Percentiles rank a stretch among this genome's conserved stretches.
These are phyloP conservation scores for Sylvilagus floridanus DNA, from an alignment of 2,797 vertebrate genomes.

Conservation along the genomic window DNA sequence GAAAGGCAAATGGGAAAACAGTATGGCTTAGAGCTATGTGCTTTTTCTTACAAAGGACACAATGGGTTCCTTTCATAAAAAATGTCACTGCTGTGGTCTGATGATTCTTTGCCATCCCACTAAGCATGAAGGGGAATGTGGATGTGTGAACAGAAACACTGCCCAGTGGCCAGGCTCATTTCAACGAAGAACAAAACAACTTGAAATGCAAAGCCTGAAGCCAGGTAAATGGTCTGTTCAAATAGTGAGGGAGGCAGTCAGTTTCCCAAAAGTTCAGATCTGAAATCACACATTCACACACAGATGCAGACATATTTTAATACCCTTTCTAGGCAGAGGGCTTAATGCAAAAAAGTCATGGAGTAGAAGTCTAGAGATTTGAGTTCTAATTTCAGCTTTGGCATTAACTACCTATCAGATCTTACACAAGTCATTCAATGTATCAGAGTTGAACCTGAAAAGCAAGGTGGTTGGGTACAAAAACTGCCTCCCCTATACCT, in stretches of 20 bases:
- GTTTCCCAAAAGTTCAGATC: conserved; percentile 17
- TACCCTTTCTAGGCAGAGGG: not conserved
- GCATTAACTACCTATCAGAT: not conserved
- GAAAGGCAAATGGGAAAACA: conserved; percentile 87
- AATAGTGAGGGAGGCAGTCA: not conserved
- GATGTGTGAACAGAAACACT: conserved; percentile 54
- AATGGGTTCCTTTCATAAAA: conserved; percentile 86
- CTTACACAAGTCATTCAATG: not conserved
- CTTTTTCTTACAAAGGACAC: conserved; percentile 87
- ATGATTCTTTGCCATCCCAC: conserved; percentile 39
- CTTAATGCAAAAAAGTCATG: not conserved
- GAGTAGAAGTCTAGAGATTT: not conserved
- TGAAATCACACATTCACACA: not conserved
- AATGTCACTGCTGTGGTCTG: conserved; percentile 85
- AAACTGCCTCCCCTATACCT: not conserved
- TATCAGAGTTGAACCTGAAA: conserved; percentile 14
- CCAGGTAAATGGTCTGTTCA: not conserved
- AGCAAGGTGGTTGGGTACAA: conserved; percentile 37
- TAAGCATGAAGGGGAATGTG: conserved; percentile 35
- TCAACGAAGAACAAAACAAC: conserved; percentile 49
- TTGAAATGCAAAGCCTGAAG: conserved; percentile 44
- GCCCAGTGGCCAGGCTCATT: conserved; percentile 49
- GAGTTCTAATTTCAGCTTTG: not conserved
- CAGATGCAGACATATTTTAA: not conserved
- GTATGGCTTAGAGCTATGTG: conserved; percentile 85